Percentiles rank a stretch among this genome's conserved stretches.
phyloP scores from a whole-genome alignment of 1,140 invertebrate species.

The Periplaneta americana region DNA sequence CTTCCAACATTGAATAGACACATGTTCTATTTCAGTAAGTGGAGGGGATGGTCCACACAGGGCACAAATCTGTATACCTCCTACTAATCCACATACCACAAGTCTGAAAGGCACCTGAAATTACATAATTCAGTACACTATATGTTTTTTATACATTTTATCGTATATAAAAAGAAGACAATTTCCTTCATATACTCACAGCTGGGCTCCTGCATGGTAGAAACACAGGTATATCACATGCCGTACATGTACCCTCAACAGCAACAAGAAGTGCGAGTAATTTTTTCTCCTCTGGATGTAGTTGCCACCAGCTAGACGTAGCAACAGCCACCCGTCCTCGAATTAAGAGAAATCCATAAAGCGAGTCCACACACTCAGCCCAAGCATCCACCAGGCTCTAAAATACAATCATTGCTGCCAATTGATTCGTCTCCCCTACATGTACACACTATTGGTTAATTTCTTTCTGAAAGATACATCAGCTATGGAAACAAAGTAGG shows the following conservation, averaged over 20 bases:
- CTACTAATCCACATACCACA: conserved; percentile 66
- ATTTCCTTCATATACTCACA: conserved; percentile 50
- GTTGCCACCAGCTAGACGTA: conserved; percentile 70
- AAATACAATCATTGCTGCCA: too few relatives aligned
- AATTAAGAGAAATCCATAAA: conserved; percentile 72
- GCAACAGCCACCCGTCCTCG: conserved; percentile 69
- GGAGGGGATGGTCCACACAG: conserved; percentile 72
- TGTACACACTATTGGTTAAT: too few relatives aligned
- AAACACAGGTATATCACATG: conserved; percentile 73
- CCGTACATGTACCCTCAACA: conserved; percentile 54
- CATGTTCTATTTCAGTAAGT: conserved; percentile 63
- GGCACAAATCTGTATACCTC: conserved; percentile 62
- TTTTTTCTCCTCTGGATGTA: conserved; percentile 66
- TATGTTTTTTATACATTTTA: background rate
- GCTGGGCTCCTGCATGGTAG: conserved; percentile 76
- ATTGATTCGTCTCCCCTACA: too few relatives aligned
- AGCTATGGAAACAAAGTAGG: too few relatives aligned
- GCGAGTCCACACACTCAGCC: conserved; percentile 65
- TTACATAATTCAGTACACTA: background rate
- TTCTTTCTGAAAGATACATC: too few relatives aligned
- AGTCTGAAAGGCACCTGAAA: conserved; percentile 73
- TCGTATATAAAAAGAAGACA: background rate
- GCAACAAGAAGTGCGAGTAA: conserved; percentile 61
- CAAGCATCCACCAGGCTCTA: conserved; percentile 53
- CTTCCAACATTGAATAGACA: conserved; percentile 67